Base-by-base conservation (phyloP, 1,140 invertebrate genomes). In the Aporrectodea caliginosa region DNA sequence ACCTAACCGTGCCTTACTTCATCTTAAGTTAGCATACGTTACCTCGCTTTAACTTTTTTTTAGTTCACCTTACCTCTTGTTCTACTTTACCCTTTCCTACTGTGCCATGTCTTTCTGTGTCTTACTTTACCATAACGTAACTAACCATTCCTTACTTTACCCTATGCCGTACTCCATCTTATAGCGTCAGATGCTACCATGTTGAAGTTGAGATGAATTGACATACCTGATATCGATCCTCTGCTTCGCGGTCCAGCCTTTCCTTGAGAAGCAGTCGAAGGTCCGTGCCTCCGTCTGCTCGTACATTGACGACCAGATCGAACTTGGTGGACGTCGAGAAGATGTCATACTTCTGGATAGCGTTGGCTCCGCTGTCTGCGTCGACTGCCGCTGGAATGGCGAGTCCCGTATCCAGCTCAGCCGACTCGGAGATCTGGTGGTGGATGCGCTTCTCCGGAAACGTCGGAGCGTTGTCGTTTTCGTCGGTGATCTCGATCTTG, bases 341-440 rank as follows among this genome's bases (percentile, higher is more conserved):
- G 27, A 78, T 29, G 16, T 6, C 33, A 34, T 78, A 78, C 2
- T 31, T 29, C 12, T 34, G 1, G 6, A 78, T 71, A 22, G 14
- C 2, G 33, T 71, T 71, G 12, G 1, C 27, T 2, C 68, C 77
- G 33, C 69, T 72, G 43, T 80, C 79, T 12, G 35, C 58, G 31
- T 80, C 79, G 68, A 35, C 12, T 16, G 79, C 76, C 2, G 76
- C 35, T 27, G 76, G 76, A 43, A 78, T 29, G 22, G 35, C 58
- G 68, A 81, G 70, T n/a, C 75, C 68, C 0, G 75, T n/a, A 29
- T 76, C 75, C 2, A 73, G 58, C 35, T 69, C 35, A 6, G 75
- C 69, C n/a, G 79, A 78, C 32, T 80, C 79, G 14, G 74, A 75
- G 35, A 79, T 79, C 73, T 69, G 35, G 16, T 69, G 35, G 33